Evolutionary conservation across 2,113 vertebrate species (phyloP).

Genomic region (Xiphias gladius): DNA sequence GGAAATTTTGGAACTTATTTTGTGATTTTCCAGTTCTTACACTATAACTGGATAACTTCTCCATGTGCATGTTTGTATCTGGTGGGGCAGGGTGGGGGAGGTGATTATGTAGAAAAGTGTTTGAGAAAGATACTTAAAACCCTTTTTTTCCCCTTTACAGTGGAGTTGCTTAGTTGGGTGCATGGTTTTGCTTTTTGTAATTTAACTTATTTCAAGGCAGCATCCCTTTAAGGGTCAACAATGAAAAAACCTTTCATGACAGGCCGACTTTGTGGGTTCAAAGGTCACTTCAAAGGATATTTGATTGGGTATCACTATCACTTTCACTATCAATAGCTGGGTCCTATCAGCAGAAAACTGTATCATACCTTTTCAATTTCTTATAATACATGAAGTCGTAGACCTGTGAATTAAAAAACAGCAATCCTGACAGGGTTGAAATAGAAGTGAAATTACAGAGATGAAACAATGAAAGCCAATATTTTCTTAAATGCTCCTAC

Average conservation of each 20-base stretch:
- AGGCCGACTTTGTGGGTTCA: neutral
- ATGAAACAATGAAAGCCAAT: neutral
- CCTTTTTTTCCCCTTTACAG: neutral
- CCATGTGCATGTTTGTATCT: slow-evolving; percentile 1
- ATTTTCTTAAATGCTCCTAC: neutral
- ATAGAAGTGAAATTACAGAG: neutral
- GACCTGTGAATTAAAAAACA: neutral
- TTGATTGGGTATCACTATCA: no score
- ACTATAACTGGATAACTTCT: slow-evolving; percentile 12
- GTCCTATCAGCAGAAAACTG: neutral
- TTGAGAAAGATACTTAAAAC: slow-evolving; percentile 30
- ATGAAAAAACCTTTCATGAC: neutral
- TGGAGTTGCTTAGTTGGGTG: slow-evolving; percentile 5
- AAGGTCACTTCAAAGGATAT: slow-evolving; percentile 31
- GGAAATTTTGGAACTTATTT: neutral
- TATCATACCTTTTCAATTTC: slow-evolving; percentile 27
- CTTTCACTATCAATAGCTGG: neutral
- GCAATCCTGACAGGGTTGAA: neutral
- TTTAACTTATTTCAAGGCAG: slow-evolving; percentile 7
- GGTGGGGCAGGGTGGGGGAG: neutral
- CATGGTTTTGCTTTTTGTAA: slow-evolving; percentile 23
- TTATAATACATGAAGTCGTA: neutral
- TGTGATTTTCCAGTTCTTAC: slow-evolving; percentile 5
- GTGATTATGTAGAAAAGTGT: slow-evolving; percentile 7
- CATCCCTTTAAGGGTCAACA: neutral